Conservation (phyloP, 2,113 vertebrate genomes). For the Hyperoodon ampullatus region DNA sequence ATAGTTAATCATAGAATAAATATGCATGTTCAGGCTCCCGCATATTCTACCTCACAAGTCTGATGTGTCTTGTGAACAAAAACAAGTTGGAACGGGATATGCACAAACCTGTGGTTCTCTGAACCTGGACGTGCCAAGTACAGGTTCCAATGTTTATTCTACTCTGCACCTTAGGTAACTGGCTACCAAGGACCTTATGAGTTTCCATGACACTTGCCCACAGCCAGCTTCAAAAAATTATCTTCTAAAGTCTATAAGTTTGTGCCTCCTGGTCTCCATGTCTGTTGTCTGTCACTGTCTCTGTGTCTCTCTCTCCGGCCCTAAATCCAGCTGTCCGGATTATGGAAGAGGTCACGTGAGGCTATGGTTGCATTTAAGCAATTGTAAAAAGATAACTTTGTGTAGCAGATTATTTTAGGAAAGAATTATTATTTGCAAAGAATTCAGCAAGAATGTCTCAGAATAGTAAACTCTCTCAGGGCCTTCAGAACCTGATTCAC, state of each 20-base stretch:
- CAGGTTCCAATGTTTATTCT: background rate
- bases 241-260: background rate
- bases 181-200: no score
- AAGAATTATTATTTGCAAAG: conserved; percentile 13
- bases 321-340: background rate
- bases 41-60: accelerated
- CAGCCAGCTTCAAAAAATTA: background rate
- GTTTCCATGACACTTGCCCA: accelerated
- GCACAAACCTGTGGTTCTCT: accelerated
- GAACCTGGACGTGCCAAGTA: accelerated
- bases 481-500: background rate
- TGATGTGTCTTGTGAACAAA: accelerated
- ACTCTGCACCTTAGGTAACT: accelerated
- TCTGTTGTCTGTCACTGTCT: background rate
- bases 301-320: background rate
- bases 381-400: background rate
- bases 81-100: accelerated
- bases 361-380: background rate
- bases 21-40: accelerated
- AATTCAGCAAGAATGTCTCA: background rate
- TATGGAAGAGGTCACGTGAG: background rate
- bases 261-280: background rate
- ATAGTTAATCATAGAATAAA: background rate
- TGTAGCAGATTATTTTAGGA: background rate
- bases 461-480: background rate